Evolutionary conservation across 2,888 invertebrate genomes (phyloP), one percentile per base, ranked within the genome.

Genomic region (Pachycephus smyrnensis): DNA sequence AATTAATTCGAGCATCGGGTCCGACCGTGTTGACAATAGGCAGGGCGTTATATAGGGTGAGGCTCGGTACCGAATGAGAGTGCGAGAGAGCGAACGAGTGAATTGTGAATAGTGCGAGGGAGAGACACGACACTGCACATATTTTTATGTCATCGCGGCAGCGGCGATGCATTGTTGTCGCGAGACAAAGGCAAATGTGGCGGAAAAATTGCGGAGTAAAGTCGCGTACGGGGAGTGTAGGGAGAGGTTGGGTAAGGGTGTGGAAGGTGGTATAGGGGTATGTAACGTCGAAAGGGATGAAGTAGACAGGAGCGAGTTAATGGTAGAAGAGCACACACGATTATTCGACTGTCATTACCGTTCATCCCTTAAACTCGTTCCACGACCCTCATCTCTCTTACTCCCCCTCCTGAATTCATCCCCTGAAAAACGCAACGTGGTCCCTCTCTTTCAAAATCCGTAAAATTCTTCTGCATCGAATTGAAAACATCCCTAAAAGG

Each of bases 101-200:
- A 15, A 37, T 15, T 0, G 37, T 37, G 37, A 37, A 37, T 15
- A 37, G 37, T 37, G 37, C 37, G 37, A 37, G 37, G 1, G 23
- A 55, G 55, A 55, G 69, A 79, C 31, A 74, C 82, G 86, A 85
- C 84, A 83, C 81, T 82, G 89, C 88, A 89, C 90, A 90, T 90
- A 91, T 90, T 91, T 91, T 90, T 89, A 90, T 89, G 90, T 90
- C 90, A 90, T 89, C 89, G 87, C 85, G 86, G 87, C 84, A 85
- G 84, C 85, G 85, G 86, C 87, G 88, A 87, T 87, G 89, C 89
- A 90, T 91, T 84, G 93, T 93, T 81, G 92, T 93, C 83, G 93
- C 90, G 83, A 94, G 91, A 85, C 90, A 89, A 85, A 93, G 87
- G 88, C 90, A 91, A 88, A 91, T 91, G 87, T 88, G 86, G 87